Base-by-base conservation (phyloP, 2,888 invertebrate species). In the Elgonia sp. region DNA sequence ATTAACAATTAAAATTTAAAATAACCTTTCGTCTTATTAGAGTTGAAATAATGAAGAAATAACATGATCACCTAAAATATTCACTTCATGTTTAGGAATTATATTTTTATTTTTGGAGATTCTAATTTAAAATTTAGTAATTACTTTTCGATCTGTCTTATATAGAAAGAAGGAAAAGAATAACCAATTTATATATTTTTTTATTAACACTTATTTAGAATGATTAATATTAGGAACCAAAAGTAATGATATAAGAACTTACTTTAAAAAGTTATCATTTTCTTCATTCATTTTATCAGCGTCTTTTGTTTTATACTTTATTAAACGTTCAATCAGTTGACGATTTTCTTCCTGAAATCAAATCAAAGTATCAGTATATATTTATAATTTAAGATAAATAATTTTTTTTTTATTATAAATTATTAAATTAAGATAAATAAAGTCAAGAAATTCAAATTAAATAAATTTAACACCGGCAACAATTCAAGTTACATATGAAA, bases 201-300 rank as follows among this genome's bases (percentile, higher is more conserved):
- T 46, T 2, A 46, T 46, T 53, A n/a, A 53, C 16, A 53, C 16
- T 53, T 53, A 8, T 53, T 53, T 29, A 5, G 5, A 53, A 53
- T n/a, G 4, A 46, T 46, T 46, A 46, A 46, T 53, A 53, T 53
- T 53, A 46, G 10, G 7, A 46, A 4, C 14, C 7, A 53, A 53
- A 53, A 53, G 2, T n/a, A 14, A n/a, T 53, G 6, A 21, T 20
- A 57, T 6, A 65, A 57, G 63, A 90, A 95, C 97, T 96, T 96
- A 98, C 98, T 97, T 98, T 91, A 98, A 95, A 94, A 98, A 97
- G 94, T 97, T 97, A 94, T 99, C 99, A 95, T 99, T 99, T 95
- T 99, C 99, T 95, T 98, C 98, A 94, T 99, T 99, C 96, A 99
- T 96, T 95, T 97, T 97, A 93, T 99, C 99, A 0, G 99, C 99